Evolutionary conservation across 2,797 vertebrate species (phyloP).

Genomic region (Mormyrops boulengeri): DNA sequence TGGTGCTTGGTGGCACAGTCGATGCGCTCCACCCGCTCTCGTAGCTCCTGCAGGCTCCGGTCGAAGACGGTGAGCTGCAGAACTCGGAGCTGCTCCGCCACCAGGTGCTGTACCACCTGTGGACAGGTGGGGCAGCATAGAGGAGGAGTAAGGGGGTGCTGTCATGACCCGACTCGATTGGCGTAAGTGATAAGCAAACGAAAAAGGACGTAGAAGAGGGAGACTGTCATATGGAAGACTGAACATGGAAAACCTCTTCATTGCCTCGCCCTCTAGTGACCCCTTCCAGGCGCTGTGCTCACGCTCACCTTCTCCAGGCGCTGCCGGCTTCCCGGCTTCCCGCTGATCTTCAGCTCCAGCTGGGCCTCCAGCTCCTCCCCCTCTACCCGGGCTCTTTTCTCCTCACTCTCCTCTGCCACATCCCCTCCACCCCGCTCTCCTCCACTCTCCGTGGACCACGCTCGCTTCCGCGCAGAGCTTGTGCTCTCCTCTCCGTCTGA

Average conservation of each 20-base stretch:
- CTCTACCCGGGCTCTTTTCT: conserved; percentile 62
- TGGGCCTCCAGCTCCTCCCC: conserved; percentile 84
- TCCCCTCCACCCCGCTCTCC: conserved; percentile 29
- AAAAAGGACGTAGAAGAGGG: background rate
- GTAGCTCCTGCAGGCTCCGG: conserved; percentile 77
- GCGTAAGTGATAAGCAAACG: background rate
- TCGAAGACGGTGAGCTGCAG: conserved; percentile 82
- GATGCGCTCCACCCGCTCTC: conserved; percentile 83
- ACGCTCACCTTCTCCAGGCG: conserved; percentile 79
- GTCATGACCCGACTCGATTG: background rate
- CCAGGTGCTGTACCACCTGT: conserved; percentile 83
- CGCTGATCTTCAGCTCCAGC: conserved; percentile 89
- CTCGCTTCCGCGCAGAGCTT: conserved; percentile 59
- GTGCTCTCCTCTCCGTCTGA: conserved; percentile 33
- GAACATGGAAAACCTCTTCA: background rate
- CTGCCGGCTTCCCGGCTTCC: conserved; percentile 65
- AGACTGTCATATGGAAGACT: background rate
- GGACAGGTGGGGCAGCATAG: background rate
- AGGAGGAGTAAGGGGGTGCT: background rate
- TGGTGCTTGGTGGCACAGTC: conserved; percentile 87
- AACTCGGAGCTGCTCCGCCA: conserved; percentile 77
- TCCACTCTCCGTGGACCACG: conserved; percentile 54
- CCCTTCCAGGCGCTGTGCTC: background rate
- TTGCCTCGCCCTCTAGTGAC: background rate
- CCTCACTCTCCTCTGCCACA: conserved; percentile 46